Evolutionary conservation across 1,140 invertebrate genomes (phyloP), one percentile per base, ranked within the genome.

Genomic region (Pseudachorutes palmiensis): DNA sequence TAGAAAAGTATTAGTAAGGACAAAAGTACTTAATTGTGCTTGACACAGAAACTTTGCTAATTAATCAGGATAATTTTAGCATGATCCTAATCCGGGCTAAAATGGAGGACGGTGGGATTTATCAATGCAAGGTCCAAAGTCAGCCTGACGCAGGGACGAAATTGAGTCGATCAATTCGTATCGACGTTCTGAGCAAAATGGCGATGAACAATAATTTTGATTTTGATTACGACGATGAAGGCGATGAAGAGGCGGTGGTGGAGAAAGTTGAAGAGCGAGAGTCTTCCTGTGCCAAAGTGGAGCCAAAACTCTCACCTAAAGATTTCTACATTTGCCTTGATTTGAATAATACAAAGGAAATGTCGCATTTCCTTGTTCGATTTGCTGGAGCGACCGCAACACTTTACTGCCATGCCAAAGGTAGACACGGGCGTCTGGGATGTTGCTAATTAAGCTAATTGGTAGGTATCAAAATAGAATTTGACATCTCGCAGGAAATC

Each of bases 401-500:
- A 3, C 64, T 72, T n/a, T 58, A 59, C 51, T 72, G 71, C 22
- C 65, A 66, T 33, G 65, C 62, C n/a, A 67, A 51, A 68, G 71
- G 71, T 70, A 58, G 51, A 32, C 58, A 14, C 24, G 64, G 75
- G 9, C 9, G 24, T 26, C 24, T 55, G 24, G 12, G 12, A 16
- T 14, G 24, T 12, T 55, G 9, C 14, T 55, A 55, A 26, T 9
- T 55, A 45, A 45, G 36, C 36, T 9, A 19, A 45, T 9, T 12
- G 45, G 32, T 63, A 24, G 16, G 24, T 19, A 24, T 24, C 22
- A 19, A 45, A 45, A 9, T 19, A 45, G 9, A 45, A 45, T 12
- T 45, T 45, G 36, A 12, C 36, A n/a, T n/a, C 19, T 45, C 19
- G 3, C 24, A 81, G 87, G 89, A 19, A 86, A 87, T 75, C 88